A percentile compares a stretch with the other conserved stretches of the same genome.
Conservation (phyloP, 2,888 invertebrate species). For the Lasius platythorax region DNA sequence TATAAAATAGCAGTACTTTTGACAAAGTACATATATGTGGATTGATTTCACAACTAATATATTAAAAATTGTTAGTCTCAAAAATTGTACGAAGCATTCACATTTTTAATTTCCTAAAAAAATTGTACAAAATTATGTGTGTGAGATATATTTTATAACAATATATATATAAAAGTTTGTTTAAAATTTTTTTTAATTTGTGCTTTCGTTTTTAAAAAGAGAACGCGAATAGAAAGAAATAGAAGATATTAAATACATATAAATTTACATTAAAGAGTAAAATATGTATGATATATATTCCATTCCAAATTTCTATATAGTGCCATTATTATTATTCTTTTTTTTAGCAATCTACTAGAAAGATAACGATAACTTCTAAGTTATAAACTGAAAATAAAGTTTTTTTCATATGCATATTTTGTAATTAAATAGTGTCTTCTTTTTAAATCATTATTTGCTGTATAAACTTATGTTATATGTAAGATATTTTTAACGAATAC, state of each 20-base stretch:
- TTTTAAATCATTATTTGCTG: background rate
- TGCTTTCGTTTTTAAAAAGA: background rate
- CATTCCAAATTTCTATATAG: conserved; percentile 5
- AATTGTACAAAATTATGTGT: conserved; percentile 54
- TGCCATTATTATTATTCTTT: conserved; percentile 29
- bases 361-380: background rate
- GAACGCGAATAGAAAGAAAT: background rate
- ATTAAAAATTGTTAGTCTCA: conserved; percentile 67
- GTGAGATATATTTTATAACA: conserved; percentile 72
- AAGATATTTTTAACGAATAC: too few species aligned
- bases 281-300: background rate
- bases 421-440: conserved; percentile 10
- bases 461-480: background rate
- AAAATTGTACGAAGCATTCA: conserved; percentile 73
- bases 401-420: conserved; percentile 24
- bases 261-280: conserved; percentile 1
- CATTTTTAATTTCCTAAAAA: conserved; percentile 12
- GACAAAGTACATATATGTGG: conserved; percentile 30
- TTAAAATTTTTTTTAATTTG: conserved; percentile 29
- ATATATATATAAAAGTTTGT: conserved; percentile 59
- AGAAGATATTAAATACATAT: background rate
- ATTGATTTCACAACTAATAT: conserved; percentile 67
- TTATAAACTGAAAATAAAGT: conserved; percentile 1
- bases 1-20: conserved; percentile 63
- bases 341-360: background rate